Percentiles rank a stretch among this genome's conserved stretches.
Conservation (phyloP, 2,888 invertebrate species). For the Sympetrum striolatum region DNA sequence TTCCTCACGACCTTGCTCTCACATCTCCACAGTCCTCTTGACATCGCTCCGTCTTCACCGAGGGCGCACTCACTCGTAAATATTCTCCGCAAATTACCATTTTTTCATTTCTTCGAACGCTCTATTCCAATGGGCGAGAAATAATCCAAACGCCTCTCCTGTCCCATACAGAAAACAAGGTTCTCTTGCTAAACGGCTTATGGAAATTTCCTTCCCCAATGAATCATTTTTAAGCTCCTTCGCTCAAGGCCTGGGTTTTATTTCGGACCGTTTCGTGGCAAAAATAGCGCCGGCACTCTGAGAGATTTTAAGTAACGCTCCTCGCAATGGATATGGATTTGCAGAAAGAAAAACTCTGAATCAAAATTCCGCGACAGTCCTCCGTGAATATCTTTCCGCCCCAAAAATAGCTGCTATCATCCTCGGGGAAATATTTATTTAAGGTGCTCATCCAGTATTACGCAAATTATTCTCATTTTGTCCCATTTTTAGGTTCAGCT, state of each 20-base stretch:
- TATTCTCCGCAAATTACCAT: too few relatives aligned
- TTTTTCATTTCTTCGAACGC: too few relatives aligned
- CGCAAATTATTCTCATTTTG: too few relatives aligned
- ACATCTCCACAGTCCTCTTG: neutral
- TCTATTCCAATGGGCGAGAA: neutral
- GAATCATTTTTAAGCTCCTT: neutral
- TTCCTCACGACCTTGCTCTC: neutral
- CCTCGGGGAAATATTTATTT: too few relatives aligned
- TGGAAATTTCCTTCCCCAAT: neutral
- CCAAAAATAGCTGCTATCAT: too few relatives aligned
- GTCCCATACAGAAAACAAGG: neutral
- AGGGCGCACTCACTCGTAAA: too few relatives aligned
- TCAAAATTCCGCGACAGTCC: too few relatives aligned
- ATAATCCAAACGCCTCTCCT: neutral
- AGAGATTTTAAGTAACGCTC: neutral
- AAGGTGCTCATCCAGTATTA: too few relatives aligned
- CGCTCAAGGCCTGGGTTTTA: neutral
- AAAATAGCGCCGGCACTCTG: neutral
- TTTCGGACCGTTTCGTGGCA: neutral
- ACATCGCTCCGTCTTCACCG: neutral
- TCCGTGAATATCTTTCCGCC: too few relatives aligned
- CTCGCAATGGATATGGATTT: neutral
- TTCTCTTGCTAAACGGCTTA: neutral
- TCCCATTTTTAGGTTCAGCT: too few relatives aligned
- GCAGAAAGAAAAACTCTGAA: too few relatives aligned